Conservation (phyloP, 2,888 invertebrate species). For the Aromia moschata region DNA sequence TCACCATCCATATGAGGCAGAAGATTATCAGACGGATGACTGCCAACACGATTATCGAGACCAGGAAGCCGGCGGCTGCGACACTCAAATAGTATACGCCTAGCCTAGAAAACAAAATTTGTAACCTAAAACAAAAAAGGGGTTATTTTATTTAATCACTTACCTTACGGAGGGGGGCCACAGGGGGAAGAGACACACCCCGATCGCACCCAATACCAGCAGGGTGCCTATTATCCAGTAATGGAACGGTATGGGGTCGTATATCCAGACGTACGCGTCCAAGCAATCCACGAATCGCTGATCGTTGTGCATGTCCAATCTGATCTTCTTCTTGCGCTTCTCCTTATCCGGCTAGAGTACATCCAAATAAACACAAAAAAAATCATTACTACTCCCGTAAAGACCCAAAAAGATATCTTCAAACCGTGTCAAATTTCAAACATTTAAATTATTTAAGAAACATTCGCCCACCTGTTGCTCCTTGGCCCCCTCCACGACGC, state of each 20-base stretch:
- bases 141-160: constrained; percentile 29
- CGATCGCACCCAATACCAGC: constrained; percentile 91
- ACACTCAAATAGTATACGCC: constrained; percentile 97
- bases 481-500: constrained; percentile 65
- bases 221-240: constrained; percentile 94
- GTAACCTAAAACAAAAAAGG: constrained; percentile 12
- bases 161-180: constrained; percentile 95
- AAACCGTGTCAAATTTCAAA: too few species aligned
- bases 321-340: constrained; percentile 87
- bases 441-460: too few species aligned
- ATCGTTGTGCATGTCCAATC: constrained; percentile 96
- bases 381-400: not conserved
- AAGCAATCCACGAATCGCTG: constrained; percentile 93
- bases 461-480: constrained; percentile 58
- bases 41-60: constrained; percentile 90
- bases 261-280: constrained; percentile 98
- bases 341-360: constrained; percentile 51
- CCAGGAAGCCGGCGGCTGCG: constrained; percentile 93
- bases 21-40: constrained; percentile 91
- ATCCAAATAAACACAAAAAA: not conserved
- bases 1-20: constrained; percentile 87
- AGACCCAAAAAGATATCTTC: too few species aligned
- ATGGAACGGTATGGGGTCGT: constrained; percentile 94
- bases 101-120: constrained; percentile 67
- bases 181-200: constrained; percentile 97